Evolutionary conservation across 2,797 vertebrate genomes (phyloP), one percentile per base, ranked within the genome.

Genomic region (Enteromius trimaculatus): DNA sequence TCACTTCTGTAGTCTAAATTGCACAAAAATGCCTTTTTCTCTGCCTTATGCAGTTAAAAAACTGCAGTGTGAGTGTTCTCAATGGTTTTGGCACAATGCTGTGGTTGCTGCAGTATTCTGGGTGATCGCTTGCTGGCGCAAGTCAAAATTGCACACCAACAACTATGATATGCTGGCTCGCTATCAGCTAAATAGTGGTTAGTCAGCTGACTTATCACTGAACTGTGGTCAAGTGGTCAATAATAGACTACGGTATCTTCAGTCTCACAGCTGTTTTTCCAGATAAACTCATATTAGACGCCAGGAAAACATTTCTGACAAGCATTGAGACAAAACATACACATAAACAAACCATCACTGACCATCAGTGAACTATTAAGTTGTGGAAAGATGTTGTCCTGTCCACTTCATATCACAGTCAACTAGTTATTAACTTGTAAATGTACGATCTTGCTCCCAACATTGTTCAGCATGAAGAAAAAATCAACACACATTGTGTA

Each of bases 161-260:
- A 60, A 77, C 26, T 69, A 70, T 65, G 29, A 79, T 53, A 68
- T 37, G 9, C 62, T 68, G 44, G 42, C 29, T 64, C 6, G 2
- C 21, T 72, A 70, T 49, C 31, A 29, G 8, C 47, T 55, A 47
- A 68, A 69, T 16, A 34, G 17, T 42, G 11, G 23, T 31, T 31
- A 34, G 72, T 44, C 55, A 76, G 65, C 21, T 60, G 14, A 29
- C 16, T 83, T 83, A 83, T 83, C 81, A 64, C 16, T 70, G 42
- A 78, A 62, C 75, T 70, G 29, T 78, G 82, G 82, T 77, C 62
- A 60, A 77, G 64, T 58, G 62, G 81, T 83, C 75, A 78, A 78
- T 77, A 83, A 34, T 62, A 71, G 53, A 69, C 53, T 31, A 23
- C 0, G 51, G 53, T 70, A 77, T 83, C 81, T 83, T 47, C 65